These are phyloP conservation scores for Pyrgilauda ruficollis DNA, from an alignment of 2,113 vertebrate species.

Conservation along the genomic window DNA sequence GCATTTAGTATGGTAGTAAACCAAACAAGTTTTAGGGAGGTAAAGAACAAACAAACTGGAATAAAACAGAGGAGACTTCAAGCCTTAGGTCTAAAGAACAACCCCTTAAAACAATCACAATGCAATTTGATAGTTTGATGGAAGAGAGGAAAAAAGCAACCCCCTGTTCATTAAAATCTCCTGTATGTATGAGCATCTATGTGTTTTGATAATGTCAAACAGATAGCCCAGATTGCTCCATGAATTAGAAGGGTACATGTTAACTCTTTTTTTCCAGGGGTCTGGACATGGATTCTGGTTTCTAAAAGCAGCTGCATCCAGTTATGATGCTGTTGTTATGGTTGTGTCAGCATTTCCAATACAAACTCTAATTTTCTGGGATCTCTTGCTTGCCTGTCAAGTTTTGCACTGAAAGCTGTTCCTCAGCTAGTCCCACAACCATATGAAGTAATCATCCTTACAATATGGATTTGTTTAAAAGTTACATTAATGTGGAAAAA, in stretches of 20 bases:
- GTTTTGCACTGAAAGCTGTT: conserved; percentile 52
- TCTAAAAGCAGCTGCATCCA: conserved; percentile 46
- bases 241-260: not conserved
- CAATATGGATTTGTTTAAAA: not conserved
- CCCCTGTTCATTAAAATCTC: not conserved
- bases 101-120: conserved; percentile 38
- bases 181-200: not conserved
- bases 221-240: not conserved
- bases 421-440: not conserved
- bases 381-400: conserved; percentile 34
- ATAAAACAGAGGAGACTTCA: conserved; percentile 28
- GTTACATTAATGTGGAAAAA: not conserved
- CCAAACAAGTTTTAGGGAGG: conserved; percentile 53
- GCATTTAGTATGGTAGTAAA: conserved; percentile 60
- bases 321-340: conserved; percentile 43
- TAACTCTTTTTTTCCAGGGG: conserved; percentile 19
- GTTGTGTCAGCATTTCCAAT: conserved; percentile 56
- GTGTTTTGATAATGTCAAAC: conserved; percentile 18
- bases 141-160: not conserved
- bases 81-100: conserved; percentile 32
- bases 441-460: conserved; percentile 8
- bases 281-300: conserved; percentile 30
- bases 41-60: conserved; percentile 39
- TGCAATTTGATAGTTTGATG: conserved; percentile 8
- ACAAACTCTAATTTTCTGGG: conserved; percentile 49